Evolutionary conservation across 2,888 invertebrate species (phyloP).

Genomic region (Proisotoma minuta): DNA sequence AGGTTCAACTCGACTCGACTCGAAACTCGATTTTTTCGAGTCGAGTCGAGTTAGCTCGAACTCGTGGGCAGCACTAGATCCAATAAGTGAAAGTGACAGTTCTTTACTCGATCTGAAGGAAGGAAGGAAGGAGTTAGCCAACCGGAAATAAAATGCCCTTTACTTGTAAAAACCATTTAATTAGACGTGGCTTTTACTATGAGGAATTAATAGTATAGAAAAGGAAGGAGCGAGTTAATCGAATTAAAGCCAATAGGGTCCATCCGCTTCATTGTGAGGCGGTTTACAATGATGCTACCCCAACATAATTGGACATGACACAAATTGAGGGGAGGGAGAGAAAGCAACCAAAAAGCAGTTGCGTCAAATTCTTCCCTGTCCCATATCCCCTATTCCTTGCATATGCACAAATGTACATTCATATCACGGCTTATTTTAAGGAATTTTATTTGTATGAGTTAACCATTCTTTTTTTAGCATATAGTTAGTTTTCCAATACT

Average conservation of each 20-base stretch:
- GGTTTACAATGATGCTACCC: constrained; percentile 47
- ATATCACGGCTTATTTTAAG: background rate
- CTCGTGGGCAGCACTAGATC: no score
- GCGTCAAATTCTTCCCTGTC: background rate
- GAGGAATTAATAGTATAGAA: background rate
- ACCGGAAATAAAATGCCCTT: background rate
- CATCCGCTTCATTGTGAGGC: constrained; percentile 45
- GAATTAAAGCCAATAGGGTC: constrained; percentile 47
- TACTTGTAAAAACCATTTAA: no score
- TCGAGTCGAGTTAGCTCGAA: no score
- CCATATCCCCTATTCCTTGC: background rate
- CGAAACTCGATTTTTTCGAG: no score
- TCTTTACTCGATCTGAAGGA: background rate
- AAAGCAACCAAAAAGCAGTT: background rate
- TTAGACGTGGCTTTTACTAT: no score
- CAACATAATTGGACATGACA: constrained; percentile 48
- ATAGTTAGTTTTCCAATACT: no score
- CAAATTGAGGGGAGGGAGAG: constrained; percentile 39
- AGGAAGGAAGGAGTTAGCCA: background rate
- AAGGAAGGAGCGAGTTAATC: constrained; percentile 30
- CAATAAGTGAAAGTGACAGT: background rate
- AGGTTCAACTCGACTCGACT: no score
- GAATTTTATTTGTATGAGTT: background rate
- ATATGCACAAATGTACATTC: background rate
- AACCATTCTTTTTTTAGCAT: no score